Conservation (phyloP, 2,113 vertebrate genomes). For the Brachypodius melanocephalos region DNA sequence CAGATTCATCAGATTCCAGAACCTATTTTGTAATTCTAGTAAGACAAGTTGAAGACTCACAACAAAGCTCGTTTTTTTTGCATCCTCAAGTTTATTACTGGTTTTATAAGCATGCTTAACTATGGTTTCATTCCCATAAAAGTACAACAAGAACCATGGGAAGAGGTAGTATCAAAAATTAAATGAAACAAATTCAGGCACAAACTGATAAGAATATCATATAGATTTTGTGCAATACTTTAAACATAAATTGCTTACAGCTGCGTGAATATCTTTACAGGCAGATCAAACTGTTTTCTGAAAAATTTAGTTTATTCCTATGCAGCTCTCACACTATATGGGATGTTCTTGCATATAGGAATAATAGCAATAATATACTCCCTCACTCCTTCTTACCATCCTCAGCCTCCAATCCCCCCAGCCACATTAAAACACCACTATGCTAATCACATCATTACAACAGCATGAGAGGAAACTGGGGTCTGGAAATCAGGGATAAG, state of each 20-base stretch:
- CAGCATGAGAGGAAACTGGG: not conserved
- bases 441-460: not conserved
- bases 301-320: not conserved
- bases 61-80: not conserved
- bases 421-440: not conserved
- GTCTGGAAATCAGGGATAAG: not conserved
- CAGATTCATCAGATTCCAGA: not conserved
- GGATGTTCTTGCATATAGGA: not conserved
- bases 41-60: not conserved
- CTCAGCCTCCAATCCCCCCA: not conserved
- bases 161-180: not conserved
- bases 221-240: not conserved
- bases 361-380: not conserved
- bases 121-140: not conserved
- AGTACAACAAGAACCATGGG: not conserved
- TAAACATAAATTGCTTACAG: not conserved
- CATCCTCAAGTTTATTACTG: not conserved
- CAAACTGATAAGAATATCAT: not conserved
- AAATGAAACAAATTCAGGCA: not conserved
- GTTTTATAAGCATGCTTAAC: not conserved
- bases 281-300: not conserved
- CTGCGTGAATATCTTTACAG: not conserved
- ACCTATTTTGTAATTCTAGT: not conserved
- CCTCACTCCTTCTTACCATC: not conserved
- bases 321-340: not conserved